phyloP scores from a whole-genome alignment of 2,797 vertebrate genomes.

The Neosilurus mollespiculum region DNA sequence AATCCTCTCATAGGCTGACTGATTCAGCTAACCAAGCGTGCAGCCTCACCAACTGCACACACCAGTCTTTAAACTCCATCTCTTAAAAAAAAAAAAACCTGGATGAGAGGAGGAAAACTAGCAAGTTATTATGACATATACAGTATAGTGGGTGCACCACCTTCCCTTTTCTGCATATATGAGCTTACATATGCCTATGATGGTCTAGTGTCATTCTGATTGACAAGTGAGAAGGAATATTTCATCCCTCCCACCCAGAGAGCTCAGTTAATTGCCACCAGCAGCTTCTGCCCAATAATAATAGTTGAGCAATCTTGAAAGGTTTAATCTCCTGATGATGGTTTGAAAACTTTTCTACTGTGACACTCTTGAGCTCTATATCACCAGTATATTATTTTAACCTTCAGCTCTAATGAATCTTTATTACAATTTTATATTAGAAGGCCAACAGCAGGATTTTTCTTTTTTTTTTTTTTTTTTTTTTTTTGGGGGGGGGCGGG shows the following conservation, averaged over 20 bases:
- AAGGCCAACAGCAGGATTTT: background rate
- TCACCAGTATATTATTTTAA: background rate
- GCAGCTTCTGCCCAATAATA: too few relatives aligned
- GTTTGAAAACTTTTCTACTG: background rate
- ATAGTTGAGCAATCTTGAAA: background rate
- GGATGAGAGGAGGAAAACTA: background rate
- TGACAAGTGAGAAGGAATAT: background rate
- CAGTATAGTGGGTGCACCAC: background rate
- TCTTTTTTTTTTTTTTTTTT: too few relatives aligned
- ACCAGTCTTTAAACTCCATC: slow-evolving; percentile 49
- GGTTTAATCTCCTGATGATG: background rate
- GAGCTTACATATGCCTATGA: background rate
- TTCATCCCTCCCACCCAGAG: background rate
- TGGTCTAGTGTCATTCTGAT: background rate
- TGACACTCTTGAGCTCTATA: background rate
- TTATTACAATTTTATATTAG: background rate
- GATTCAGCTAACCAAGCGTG: slow-evolving; percentile 69
- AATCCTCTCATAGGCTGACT: slow-evolving; percentile 64
- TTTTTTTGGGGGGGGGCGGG: background rate
- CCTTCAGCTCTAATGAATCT: background rate
- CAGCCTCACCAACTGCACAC: slow-evolving; percentile 44
- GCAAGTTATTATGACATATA: background rate
- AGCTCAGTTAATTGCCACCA: too few relatives aligned
- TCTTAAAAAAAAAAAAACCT: slow-evolving; percentile 13
- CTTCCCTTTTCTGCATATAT: background rate